Base-by-base conservation (phyloP, 2,888 invertebrate species). In the Anoncus sp. region DNA sequence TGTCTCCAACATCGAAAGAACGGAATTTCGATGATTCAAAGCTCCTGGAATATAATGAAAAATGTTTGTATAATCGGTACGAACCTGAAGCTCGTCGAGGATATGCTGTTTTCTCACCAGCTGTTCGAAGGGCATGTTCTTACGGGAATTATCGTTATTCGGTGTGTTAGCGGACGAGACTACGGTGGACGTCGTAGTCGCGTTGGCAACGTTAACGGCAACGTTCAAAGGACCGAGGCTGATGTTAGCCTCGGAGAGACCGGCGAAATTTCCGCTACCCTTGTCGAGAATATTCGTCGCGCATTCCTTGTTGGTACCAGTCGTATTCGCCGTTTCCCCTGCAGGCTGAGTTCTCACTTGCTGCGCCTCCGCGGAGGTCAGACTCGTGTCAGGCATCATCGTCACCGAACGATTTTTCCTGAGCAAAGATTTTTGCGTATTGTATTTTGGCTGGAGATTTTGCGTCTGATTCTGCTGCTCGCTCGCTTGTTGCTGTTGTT, bases 41-140 rank as follows among this genome's bases (percentile, higher is more conserved):
- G 38, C 12, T 38, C 38, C 10, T 38, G 10, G 38, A 22, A 16
- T 7, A 24, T n/a, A 14, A 18, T 20, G 1, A 47, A 62, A 31
- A 62, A 14, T 7, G 14, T 20, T 9, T 4, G 20, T 47, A 10
- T 1, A 12, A 22, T 16, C 31, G n/a, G 57, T 49, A 71, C 73
- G 31, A 81, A 90, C 90, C 87, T 91, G 88, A 49, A 91, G 78
- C 89, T 96, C 95, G 85, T 95, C 95, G 38, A 95, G 92, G 85
- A 96, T 95, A 87, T 94, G 94, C 89, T 95, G 94, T 86, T 95
- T 94, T 84, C 94, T 93, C 67, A 94, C 92, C 80, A 94, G 93
- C 85, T 95, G 94, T 82, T 95, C 95, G 83, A 94, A 93, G 76
- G 91, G 88, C 70, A 89, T 82, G 70, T 82, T 87, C 70, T 88